These are phyloP conservation scores for Plectropomus leopardus DNA, from an alignment of 2,113 vertebrate species.

Conservation along the genomic window DNA sequence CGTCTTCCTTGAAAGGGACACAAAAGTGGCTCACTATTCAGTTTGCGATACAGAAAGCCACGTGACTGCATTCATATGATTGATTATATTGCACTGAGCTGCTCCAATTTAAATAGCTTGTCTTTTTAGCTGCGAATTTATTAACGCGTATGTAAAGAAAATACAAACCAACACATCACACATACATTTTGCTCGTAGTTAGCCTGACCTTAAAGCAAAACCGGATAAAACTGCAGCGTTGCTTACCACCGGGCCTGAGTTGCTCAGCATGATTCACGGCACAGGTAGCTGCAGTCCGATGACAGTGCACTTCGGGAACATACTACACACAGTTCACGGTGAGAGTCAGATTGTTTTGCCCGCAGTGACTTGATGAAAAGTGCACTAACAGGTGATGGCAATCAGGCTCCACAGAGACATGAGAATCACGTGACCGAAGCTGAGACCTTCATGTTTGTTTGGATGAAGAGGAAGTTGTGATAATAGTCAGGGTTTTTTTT, in stretches of 20 bases:
- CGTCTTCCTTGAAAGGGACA: not conserved
- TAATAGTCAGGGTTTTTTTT: not conserved
- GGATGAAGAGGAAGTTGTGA: not conserved
- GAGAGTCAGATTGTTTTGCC: not conserved
- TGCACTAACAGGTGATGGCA: slow-evolving; percentile 54
- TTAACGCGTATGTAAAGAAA: no score
- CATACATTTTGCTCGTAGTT: not conserved
- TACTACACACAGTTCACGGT: not conserved
- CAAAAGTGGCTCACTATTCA: not conserved
- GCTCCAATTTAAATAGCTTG: not conserved
- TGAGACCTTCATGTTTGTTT: not conserved
- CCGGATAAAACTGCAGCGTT: not conserved
- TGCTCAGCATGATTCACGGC: slow-evolving; percentile 64
- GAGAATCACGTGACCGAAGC: slow-evolving; percentile 10
- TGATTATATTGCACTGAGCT: not conserved
- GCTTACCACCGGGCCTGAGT: slow-evolving; percentile 74
- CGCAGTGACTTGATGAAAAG: not conserved
- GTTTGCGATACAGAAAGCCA: not conserved
- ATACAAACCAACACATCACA: no score
- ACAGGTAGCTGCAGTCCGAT: not conserved
- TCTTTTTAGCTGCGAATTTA: no score
- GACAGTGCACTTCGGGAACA: not conserved
- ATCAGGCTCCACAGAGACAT: slow-evolving; percentile 38
- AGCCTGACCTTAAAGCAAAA: not conserved
- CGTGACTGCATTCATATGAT: not conserved